These are phyloP conservation scores for Ptyas mucosa DNA, from an alignment of 2,113 vertebrate species.

Conservation along the genomic window DNA sequence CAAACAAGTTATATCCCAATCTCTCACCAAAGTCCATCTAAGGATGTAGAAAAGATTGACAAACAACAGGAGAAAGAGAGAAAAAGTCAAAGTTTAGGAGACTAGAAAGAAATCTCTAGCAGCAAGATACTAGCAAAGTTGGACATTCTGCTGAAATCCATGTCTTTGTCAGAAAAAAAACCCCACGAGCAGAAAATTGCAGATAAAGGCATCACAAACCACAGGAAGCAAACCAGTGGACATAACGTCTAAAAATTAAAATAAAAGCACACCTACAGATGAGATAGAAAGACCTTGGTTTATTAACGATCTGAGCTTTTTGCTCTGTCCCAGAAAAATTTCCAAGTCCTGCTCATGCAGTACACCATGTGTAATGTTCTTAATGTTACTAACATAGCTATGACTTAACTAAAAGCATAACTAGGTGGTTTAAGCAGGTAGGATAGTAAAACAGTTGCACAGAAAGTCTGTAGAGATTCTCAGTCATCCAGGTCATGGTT, in stretches of 20 bases:
- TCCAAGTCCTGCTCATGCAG: background rate
- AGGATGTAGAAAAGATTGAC: slow-evolving; percentile 43
- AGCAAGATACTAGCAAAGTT: background rate
- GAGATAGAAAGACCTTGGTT: background rate
- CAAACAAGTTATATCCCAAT: slow-evolving; percentile 46
- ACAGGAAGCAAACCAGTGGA: background rate
- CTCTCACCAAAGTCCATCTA: slow-evolving; percentile 43
- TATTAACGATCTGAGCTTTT: background rate
- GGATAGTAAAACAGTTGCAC: too few relatives aligned
- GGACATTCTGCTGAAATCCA: slow-evolving; percentile 25
- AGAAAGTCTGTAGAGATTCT: too few relatives aligned
- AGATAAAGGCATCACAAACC: background rate
- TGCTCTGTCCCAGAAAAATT: background rate
- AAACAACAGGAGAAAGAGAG: slow-evolving; percentile 18
- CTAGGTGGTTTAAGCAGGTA: background rate
- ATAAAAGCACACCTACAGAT: background rate
- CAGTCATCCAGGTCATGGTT: too few relatives aligned
- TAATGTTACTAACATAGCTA: background rate
- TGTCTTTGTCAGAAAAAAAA: background rate
- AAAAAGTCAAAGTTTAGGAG: slow-evolving; percentile 30
- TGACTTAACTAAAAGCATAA: background rate
- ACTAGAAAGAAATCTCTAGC: slow-evolving; percentile 11
- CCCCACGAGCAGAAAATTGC: background rate
- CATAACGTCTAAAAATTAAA: background rate
- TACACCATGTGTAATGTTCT: background rate